phyloP scores from a whole-genome alignment of 2,888 invertebrate species.

The Lissonota sp. region DNA sequence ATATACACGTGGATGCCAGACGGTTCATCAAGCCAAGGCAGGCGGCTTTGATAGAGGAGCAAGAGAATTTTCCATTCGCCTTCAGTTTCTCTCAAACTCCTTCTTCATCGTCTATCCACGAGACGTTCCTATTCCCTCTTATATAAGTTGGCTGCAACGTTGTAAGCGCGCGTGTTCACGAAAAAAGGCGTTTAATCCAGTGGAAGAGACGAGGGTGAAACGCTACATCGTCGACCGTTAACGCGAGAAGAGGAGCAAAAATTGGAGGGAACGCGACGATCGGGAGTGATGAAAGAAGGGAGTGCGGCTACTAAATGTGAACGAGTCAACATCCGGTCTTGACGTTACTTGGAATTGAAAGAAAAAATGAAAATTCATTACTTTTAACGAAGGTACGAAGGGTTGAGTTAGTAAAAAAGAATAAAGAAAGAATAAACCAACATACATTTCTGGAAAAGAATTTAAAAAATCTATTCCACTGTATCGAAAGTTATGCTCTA shows the following conservation, averaged over 20 bases:
- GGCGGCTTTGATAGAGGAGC: background rate
- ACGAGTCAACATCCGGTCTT: constrained; percentile 55
- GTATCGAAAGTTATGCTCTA: no score
- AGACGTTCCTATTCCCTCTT: constrained; percentile 19
- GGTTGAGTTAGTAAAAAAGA: no score
- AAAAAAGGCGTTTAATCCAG: constrained; percentile 20
- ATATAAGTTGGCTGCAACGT: constrained; percentile 26
- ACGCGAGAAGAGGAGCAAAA: constrained; percentile 31
- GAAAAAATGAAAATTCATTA: constrained; percentile 22
- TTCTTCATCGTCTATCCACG: background rate
- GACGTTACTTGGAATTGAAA: constrained; percentile 30
- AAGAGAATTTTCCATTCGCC: background rate
- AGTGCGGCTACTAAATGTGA: constrained; percentile 50
- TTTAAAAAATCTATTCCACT: no score
- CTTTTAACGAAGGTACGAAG: background rate
- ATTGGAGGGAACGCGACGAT: constrained; percentile 1
- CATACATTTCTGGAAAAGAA: no score
- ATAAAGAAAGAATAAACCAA: no score
- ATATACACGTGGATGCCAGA: constrained; percentile 27
- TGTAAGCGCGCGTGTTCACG: background rate
- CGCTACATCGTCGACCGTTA: constrained; percentile 12
- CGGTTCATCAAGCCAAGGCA: constrained; percentile 43
- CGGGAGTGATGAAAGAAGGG: no score
- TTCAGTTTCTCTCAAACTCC: background rate
- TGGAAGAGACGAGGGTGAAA: constrained; percentile 47